These are phyloP conservation scores for Erythrocercus mccallii DNA, from an alignment of 2,113 vertebrate species.

Conservation along the genomic window DNA sequence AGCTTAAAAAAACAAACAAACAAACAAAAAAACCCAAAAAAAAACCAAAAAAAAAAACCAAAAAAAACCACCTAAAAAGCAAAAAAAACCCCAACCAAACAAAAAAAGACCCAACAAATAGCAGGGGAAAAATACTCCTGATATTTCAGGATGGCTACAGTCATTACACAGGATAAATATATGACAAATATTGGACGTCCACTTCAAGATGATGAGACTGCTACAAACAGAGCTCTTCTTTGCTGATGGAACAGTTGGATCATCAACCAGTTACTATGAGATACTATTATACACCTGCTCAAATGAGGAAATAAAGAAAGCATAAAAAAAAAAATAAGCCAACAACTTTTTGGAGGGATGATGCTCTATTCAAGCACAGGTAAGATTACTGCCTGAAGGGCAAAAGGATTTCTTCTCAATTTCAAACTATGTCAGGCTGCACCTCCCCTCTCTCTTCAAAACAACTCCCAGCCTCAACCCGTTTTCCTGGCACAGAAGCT, in stretches of 20 bases:
- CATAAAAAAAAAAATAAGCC: fast-evolving
- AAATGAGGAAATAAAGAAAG: neutral
- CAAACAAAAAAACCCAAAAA: no score
- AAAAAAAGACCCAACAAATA: neutral
- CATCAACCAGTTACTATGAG: neutral
- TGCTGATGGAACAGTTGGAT: neutral
- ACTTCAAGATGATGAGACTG: neutral
- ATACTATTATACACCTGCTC: neutral
- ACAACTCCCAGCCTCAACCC: neutral
- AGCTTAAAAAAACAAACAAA: neutral
- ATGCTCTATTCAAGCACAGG: neutral
- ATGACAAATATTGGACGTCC: neutral
- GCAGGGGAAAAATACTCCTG: neutral
- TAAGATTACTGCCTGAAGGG: neutral
- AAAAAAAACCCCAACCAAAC: neutral
- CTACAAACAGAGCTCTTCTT: neutral
- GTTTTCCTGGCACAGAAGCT: neutral
- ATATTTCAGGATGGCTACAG: neutral
- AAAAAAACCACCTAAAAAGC: no score
- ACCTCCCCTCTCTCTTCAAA: neutral
- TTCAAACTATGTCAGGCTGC: neutral
- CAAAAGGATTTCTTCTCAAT: constrained; percentile 23
- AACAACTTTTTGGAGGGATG: neutral
- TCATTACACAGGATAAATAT: neutral
- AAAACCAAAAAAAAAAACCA: no score